These are phyloP conservation scores for Cyclura pinguis DNA, from an alignment of 2,797 vertebrate species.

Conservation along the genomic window DNA sequence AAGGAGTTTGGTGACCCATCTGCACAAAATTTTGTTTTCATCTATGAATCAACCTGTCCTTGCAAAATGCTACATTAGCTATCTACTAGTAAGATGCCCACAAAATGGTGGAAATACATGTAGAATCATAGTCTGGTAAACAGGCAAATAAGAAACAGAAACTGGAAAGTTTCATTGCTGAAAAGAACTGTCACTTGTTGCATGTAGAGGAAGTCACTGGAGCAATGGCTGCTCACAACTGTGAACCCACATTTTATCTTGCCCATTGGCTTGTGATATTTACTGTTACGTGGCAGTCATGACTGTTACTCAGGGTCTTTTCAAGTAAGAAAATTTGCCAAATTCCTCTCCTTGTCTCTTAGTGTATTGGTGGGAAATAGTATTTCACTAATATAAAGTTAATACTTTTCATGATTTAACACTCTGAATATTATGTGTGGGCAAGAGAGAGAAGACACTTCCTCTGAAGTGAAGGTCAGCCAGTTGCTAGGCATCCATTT, in stretches of 20 bases:
- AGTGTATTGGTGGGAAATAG: neutral
- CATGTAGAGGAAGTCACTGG: neutral
- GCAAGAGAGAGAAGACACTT: neutral
- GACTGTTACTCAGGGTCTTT: neutral
- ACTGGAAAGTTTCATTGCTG: too few species aligned
- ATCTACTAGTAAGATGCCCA: neutral
- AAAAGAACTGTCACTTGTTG: neutral
- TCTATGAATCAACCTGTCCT: neutral
- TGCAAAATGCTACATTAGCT: neutral
- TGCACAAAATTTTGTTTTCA: neutral
- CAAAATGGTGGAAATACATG: too few species aligned
- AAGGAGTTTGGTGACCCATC: neutral
- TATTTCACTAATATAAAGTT: neutral
- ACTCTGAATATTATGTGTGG: neutral
- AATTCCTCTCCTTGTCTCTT: neutral
- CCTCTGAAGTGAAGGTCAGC: neutral
- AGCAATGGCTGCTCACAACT: neutral
- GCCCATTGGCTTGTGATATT: neutral
- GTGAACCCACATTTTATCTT: neutral
- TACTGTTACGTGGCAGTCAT: neutral
- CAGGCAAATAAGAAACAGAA: neutral
- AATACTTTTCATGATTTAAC: neutral
- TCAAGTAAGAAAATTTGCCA: neutral
- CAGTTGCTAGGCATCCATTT: conserved; percentile 4
- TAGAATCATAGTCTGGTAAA: neutral